Conservation (phyloP, 1,140 invertebrate species). For the Pseudoatta argentina region DNA sequence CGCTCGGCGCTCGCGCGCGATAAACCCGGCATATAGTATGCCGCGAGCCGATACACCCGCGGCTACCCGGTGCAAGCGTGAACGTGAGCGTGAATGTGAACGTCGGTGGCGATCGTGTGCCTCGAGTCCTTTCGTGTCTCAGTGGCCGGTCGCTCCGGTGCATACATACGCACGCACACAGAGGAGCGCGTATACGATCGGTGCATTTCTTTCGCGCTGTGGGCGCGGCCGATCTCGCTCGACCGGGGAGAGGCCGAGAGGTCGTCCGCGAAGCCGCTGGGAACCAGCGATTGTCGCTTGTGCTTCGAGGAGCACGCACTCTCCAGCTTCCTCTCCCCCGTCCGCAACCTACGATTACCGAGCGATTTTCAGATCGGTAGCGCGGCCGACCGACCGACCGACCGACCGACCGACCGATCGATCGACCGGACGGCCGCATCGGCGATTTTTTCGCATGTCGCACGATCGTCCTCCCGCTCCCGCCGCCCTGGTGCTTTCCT, state of each 20-base stretch:
- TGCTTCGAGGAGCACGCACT: constrained; percentile 75
- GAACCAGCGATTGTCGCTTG: constrained; percentile 84
- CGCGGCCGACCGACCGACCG: constrained; percentile 61
- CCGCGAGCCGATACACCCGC: constrained; percentile 52
- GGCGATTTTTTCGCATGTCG: constrained; percentile 73
- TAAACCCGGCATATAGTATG: constrained; percentile 33
- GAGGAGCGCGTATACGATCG: constrained; percentile 11
- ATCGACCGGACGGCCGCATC: constrained; percentile 35
- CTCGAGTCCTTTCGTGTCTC: constrained; percentile 50
- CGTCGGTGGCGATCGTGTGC: constrained; percentile 26
- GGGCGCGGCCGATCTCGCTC: constrained; percentile 81
- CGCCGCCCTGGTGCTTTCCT: background rate
- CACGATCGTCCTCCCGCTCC: constrained; percentile 61
- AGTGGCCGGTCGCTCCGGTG: constrained; percentile 35
- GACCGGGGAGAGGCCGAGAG: constrained; percentile 83
- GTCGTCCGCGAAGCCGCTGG: constrained; percentile 80
- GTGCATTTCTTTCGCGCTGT: constrained; percentile 80
- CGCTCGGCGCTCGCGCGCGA: background rate
- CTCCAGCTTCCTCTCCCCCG: background rate
- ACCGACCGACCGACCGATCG: constrained; percentile 55
- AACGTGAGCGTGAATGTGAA: constrained; percentile 40
- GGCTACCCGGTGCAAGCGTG: constrained; percentile 16
- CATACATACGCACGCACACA: background rate
- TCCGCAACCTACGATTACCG: constrained; percentile 74
- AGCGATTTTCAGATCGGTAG: constrained; percentile 78